These are phyloP conservation scores for Cynopterus sphinx DNA, from an alignment of 2,797 vertebrate genomes.

Conservation along the genomic window DNA sequence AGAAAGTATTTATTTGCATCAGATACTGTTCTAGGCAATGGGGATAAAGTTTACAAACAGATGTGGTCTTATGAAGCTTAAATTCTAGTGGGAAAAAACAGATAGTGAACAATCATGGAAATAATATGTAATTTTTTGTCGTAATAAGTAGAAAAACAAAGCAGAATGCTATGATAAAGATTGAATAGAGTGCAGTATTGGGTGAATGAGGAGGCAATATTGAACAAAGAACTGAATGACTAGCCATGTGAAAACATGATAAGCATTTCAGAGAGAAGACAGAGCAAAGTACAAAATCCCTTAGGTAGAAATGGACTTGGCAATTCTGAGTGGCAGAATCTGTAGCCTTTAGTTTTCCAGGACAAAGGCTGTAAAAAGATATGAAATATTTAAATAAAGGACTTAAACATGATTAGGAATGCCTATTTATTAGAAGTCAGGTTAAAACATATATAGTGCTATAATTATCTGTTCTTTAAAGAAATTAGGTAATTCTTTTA, in stretches of 20 bases:
- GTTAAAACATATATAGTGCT: conserved; percentile 10
- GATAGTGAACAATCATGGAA: background rate
- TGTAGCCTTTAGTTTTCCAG: background rate
- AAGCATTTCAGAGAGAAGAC: background rate
- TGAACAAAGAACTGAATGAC: background rate
- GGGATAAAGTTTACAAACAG: background rate
- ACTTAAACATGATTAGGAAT: background rate
- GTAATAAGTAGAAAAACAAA: background rate
- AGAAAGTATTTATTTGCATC: background rate
- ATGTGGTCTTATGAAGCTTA: background rate
- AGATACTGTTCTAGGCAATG: background rate
- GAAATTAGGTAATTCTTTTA: background rate
- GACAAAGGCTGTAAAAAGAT: background rate
- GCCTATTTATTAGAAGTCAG: background rate
- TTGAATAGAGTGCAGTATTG: background rate
- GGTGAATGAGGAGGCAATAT: background rate
- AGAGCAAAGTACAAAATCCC: background rate
- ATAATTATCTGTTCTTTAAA: background rate
- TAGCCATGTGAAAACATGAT: background rate
- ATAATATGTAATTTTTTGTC: background rate
- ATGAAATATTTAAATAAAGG: background rate
- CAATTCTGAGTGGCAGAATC: background rate
- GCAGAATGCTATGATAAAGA: background rate
- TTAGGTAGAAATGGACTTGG: background rate
- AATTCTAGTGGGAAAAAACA: background rate